These are phyloP conservation scores for Gouania willdenowi DNA, from an alignment of 2,797 vertebrate species.

Conservation along the genomic window DNA sequence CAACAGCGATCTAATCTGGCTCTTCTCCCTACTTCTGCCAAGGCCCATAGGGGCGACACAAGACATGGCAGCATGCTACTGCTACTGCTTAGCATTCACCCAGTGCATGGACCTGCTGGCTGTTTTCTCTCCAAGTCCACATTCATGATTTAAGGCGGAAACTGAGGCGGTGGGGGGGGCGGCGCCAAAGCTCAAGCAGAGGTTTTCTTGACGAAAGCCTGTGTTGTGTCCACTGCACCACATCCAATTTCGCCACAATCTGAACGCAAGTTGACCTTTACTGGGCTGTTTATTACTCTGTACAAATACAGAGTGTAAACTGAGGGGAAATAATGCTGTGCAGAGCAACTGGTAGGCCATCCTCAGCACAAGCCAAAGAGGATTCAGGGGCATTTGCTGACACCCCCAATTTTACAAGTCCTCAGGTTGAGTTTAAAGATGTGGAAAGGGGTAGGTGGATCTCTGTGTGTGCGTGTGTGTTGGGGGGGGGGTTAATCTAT, in stretches of 20 bases:
- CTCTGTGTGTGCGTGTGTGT: conserved; percentile 6
- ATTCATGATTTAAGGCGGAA: conserved; percentile 13
- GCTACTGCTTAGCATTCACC: conserved; percentile 55
- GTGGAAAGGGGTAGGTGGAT: not conserved
- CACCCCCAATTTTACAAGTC: conserved; percentile 47
- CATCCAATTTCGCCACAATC: too few relatives aligned
- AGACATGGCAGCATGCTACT: conserved; percentile 33
- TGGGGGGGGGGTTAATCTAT: conserved; percentile 48
- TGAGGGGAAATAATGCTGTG: too few relatives aligned
- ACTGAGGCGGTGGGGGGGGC: not conserved
- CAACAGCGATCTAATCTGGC: conserved; percentile 65
- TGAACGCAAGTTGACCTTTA: too few relatives aligned
- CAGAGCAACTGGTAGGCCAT: too few relatives aligned
- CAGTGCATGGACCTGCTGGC: conserved; percentile 15
- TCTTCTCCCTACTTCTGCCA: conserved; percentile 38
- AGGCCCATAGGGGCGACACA: conserved; percentile 31
- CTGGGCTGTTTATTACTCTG: too few relatives aligned
- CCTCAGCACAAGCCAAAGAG: conserved; percentile 4
- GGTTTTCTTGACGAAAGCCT: not conserved
- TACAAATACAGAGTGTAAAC: too few relatives aligned
- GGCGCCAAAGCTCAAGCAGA: not conserved
- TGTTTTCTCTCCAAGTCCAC: conserved; percentile 10
- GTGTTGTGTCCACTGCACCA: too few relatives aligned
- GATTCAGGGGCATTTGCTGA: conserved; percentile 53
- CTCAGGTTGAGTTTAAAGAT: conserved; percentile 51